Evolutionary conservation across 2,113 vertebrate genomes (phyloP).

Genomic region (Heteronetta atricapilla): DNA sequence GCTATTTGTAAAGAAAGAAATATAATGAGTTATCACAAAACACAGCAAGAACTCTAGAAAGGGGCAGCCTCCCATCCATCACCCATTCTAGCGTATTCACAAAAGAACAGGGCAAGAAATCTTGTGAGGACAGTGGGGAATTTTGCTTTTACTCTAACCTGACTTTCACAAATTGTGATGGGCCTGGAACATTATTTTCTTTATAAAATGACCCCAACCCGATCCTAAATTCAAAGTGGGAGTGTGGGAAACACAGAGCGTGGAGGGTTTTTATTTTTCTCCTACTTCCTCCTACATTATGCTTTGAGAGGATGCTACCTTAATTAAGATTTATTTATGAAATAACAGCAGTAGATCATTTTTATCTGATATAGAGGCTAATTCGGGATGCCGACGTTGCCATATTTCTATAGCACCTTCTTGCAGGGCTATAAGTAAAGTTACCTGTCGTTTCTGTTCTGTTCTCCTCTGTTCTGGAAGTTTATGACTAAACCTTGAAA

Average conservation of each 20-base stretch:
- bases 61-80: conserved; percentile 77
- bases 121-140: conserved; percentile 68
- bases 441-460: neutral
- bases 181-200: conserved; percentile 52
- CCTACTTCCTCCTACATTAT: neutral
- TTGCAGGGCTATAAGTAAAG: conserved; percentile 24
- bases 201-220: conserved; percentile 59
- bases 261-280: neutral
- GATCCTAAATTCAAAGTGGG: conserved; percentile 21
- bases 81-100: conserved; percentile 73
- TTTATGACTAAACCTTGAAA: conserved; percentile 38
- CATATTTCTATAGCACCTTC: conserved; percentile 31
- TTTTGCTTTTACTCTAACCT: conserved; percentile 54
- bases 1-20: conserved; percentile 85
- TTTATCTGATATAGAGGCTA: conserved; percentile 44
- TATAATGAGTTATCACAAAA: conserved; percentile 85
- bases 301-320: neutral
- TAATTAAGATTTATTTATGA: conserved; percentile 61
- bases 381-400: neutral
- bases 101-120: conserved; percentile 75
- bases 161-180: conserved; percentile 54
- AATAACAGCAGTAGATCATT: conserved; percentile 46
- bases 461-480: neutral
- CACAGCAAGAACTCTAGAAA: conserved; percentile 80
- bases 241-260: neutral